Base-by-base conservation (phyloP, 2,888 invertebrate species). In the Labia minor region DNA sequence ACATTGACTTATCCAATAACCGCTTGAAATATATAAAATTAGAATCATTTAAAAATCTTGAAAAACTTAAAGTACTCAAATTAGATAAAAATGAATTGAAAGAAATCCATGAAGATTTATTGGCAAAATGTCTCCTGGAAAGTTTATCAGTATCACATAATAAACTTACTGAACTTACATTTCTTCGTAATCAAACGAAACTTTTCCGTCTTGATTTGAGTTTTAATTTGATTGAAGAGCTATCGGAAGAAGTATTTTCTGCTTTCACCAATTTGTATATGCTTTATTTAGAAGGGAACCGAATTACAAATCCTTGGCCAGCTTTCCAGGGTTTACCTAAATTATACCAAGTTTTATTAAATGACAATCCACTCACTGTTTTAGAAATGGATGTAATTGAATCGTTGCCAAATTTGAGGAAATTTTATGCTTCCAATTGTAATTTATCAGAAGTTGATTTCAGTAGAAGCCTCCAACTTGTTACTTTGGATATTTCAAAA, bases 401-500 rank as follows among this genome's bases (percentile, higher is more conserved):
- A 49, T 49, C 49, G 4, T 49, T 49, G 14, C 49, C 49, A 14
- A 49, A 49, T 49, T 49, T 49, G 14, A 49, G 49, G 14, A 49
- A 49, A 49, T 49, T 49, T 49, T 49, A 49, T 49, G 49, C 14
- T 16, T 11, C 49, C 2, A 49, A 49, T 49, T 49, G 49, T 49
- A 49, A 11, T 49, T 10, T 49, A 49, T n/a, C n/a, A 8, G 16
- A 16, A 3, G 49, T 49, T 4, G 49, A 49, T 49, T 49, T 49
- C 16, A 49, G 49, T 14, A 49, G 14, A n/a, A 49, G 2, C 3
- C 14, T 49, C 3, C 49, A 49, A 14, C 49, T 49, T 14, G 49
- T 49, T 49, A 49, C 49, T 3, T 49, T 49, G 49, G 49, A 49
- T 49, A 49, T 49, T 49, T 49, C 49, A 49, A 49, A 49, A 49